A percentile compares a stretch with the other conserved stretches of the same genome.
Conservation (phyloP, 2,113 vertebrate genomes). For the Oryzias melastigma region DNA sequence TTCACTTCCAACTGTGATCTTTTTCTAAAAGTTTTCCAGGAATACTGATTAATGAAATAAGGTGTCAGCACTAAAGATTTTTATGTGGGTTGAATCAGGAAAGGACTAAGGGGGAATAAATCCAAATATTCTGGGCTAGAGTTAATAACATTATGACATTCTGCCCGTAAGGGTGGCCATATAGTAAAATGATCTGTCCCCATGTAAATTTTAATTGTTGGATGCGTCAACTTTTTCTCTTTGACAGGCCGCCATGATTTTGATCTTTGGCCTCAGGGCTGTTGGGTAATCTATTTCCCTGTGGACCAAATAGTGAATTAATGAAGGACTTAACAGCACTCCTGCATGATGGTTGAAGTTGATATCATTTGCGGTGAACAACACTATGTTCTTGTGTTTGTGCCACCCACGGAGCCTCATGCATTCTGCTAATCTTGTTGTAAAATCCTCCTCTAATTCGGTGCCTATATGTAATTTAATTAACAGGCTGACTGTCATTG, state of each 20-base stretch:
- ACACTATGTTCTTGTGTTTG: constrained; percentile 39
- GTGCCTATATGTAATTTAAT: constrained; percentile 49
- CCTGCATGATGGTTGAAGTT: constrained; percentile 46
- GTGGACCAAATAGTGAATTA: constrained; percentile 33
- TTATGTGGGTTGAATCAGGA: no score
- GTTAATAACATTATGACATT: not conserved
- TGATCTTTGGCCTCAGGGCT: constrained; percentile 46
- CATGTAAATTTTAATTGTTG: constrained; percentile 2
- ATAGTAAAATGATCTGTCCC: constrained; percentile 30
- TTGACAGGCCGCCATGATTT: constrained; percentile 25
- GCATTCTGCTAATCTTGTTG: constrained; percentile 37
- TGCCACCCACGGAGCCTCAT: constrained; percentile 30
- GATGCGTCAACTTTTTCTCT: constrained; percentile 25
- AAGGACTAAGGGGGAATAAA: no score
- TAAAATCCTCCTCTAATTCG: constrained; percentile 39
- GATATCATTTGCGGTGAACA: constrained; percentile 30
- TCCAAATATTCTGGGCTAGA: no score
- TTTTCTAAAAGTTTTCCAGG: no score
- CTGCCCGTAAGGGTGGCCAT: constrained; percentile 7
- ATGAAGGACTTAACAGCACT: constrained; percentile 29
- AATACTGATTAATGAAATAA: no score
- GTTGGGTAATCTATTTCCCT: constrained; percentile 45
- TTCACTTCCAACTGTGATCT: no score
- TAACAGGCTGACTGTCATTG: constrained; percentile 31
- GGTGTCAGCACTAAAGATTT: no score